Evolutionary conservation across 2,797 vertebrate genomes (phyloP), one percentile per base, ranked within the genome.

Genomic region (Sebastes nivosus): DNA sequence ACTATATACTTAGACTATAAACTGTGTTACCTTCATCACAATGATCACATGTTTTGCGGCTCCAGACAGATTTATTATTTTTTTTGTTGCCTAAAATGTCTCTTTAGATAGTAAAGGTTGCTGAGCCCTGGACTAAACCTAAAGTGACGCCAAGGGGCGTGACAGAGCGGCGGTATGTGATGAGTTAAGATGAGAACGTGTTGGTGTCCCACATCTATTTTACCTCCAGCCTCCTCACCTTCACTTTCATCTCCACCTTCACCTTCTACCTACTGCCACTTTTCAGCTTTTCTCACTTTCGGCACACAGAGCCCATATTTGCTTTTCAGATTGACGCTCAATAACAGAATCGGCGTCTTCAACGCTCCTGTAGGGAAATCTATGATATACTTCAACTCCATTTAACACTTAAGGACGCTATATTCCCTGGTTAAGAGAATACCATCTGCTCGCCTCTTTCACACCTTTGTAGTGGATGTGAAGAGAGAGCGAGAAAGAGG

Each of bases 401-500:
- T 67, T 72, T 18, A 65, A 63, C 55, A 72, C 59, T 57, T 68
- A 46, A 66, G 32, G 60, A 67, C 16, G 30, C 38, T 64, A 22
- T 69, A 71, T 69, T 63, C 64, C 52, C 65, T 8, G 61, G 77
- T 87, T 52, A 67, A 29, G 34, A 38, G 20, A 46, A 10, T n/a
- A 42, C 72, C 79, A 72, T 74, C 80, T 85, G 74, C 65, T 88
- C 11, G n/a, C 32, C 12, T 63, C 52, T 29, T 69, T 76, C 24
- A 36, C 38, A 77, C 68, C 74, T 82, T 66, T 52, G 61, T 36
- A 29, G 70, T 22, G 54, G 32, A 66, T 16, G 67, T 24, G 64
- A 79, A 64, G 61, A 75, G 71, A 67, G 32, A 64, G 61, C 70
- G 66, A 67, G 32, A 68, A 60, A 27, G 64, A 66, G 67, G 34